These are phyloP conservation scores for Rhodeus uyekii DNA, from an alignment of 2,797 vertebrate genomes.

Conservation along the genomic window DNA sequence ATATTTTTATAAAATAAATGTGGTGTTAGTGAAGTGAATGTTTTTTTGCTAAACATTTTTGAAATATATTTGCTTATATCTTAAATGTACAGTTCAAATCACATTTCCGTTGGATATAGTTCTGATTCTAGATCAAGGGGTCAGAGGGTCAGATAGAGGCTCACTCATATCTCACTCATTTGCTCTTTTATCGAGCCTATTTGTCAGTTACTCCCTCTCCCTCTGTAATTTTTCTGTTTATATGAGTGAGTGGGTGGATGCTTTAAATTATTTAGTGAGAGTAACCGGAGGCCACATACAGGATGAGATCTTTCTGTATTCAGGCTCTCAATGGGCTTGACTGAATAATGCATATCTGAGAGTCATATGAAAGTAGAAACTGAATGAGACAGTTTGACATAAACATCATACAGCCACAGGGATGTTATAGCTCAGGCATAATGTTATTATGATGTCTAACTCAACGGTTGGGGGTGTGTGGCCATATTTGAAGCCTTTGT, in stretches of 20 bases:
- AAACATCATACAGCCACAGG: conserved; percentile 4
- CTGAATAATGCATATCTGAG: conserved; percentile 56
- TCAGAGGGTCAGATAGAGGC: too few relatives aligned
- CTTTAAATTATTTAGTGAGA: conserved; percentile 54
- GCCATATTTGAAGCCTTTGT: neutral
- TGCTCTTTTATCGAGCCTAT: neutral
- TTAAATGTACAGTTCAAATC: neutral
- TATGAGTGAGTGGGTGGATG: conserved; percentile 43
- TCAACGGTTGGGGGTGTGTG: neutral
- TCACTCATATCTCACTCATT: neutral
- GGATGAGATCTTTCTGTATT: conserved; percentile 48
- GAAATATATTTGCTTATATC: neutral
- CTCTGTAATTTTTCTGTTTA: conserved; percentile 25
- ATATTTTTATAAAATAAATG: neutral
- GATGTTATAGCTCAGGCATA: conserved; percentile 15
- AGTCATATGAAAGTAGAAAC: conserved; percentile 30
- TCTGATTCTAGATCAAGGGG: neutral
- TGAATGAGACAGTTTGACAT: conserved; percentile 28
- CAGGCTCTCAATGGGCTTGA: conserved; percentile 44
- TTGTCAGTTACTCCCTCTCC: neutral
- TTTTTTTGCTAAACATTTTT: neutral
- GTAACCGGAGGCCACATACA: conserved; percentile 54
- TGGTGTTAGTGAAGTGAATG: neutral
- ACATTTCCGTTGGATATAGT: neutral
- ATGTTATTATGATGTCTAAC: conserved; percentile 30